Conservation (phyloP, 2,113 vertebrate species). For the Lichenostomus cassidix region DNA sequence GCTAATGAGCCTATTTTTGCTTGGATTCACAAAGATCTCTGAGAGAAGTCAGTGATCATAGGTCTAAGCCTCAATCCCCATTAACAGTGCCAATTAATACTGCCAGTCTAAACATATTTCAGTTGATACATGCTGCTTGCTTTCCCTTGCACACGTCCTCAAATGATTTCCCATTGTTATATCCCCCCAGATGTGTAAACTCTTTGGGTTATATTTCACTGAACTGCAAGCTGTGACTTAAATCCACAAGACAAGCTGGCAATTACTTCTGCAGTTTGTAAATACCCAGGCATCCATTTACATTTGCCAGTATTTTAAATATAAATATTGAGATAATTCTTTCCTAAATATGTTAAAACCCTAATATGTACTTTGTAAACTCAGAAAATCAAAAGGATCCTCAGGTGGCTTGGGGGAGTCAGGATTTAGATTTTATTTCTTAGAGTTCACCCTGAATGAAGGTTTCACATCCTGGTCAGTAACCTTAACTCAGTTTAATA, state of each 20-base stretch:
- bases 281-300: slow-evolving; percentile 17
- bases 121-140: not conserved
- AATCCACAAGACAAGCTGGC: slow-evolving; percentile 1
- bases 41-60: not conserved
- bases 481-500: not conserved
- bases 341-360: slow-evolving; percentile 13
- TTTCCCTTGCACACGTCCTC: not conserved
- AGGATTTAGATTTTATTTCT: not conserved
- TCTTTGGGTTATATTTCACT: not conserved
- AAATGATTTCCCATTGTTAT: slow-evolving; percentile 34
- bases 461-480: not conserved
- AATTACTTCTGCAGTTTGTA: slow-evolving; percentile 35
- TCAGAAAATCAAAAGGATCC: not conserved
- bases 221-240: slow-evolving; percentile 15
- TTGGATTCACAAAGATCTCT: not conserved
- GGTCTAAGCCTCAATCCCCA: not conserved
- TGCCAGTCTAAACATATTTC: slow-evolving; percentile 30
- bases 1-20: not conserved
- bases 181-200: slow-evolving; percentile 46
- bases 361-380: not conserved
- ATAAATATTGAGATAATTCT: slow-evolving; percentile 17
- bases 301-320: slow-evolving; percentile 21
- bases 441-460: not conserved
- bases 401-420: not conserved
- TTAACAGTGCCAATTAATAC: slow-evolving; percentile 1